Conservation (phyloP, 2,113 vertebrate genomes). For the Octodon degus region DNA sequence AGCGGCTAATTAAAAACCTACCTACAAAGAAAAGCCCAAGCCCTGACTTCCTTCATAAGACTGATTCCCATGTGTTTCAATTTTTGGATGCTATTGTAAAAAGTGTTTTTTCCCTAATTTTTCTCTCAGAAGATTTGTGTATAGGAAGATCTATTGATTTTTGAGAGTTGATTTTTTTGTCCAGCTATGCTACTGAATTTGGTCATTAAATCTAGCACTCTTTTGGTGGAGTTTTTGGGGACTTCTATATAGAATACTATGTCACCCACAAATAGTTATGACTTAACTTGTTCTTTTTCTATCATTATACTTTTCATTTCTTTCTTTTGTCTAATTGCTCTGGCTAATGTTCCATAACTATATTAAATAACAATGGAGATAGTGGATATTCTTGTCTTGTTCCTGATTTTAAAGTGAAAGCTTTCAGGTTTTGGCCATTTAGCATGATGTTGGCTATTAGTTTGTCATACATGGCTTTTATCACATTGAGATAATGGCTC, state of each 20-base stretch:
- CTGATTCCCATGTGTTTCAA: background rate
- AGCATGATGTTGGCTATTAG: background rate
- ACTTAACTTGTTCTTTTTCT: background rate
- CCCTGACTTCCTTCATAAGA: background rate
- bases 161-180: background rate
- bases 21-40: too few relatives aligned
- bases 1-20: too few relatives aligned
- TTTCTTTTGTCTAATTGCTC: background rate
- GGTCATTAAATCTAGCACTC: background rate
- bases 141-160: background rate
- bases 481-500: background rate
- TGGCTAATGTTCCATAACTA: background rate
- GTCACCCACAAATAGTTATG: background rate
- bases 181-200: background rate
- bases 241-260: background rate
- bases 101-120: background rate
- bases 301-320: background rate
- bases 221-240: background rate
- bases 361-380: background rate
- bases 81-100: background rate
- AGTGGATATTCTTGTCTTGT: background rate
- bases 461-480: background rate
- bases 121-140: background rate
- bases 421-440: background rate
- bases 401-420: background rate